A percentile compares a stretch with the other conserved stretches of the same genome.
Conservation (phyloP, 2,888 invertebrate genomes). For the Peribatodes rhomboidaria region DNA sequence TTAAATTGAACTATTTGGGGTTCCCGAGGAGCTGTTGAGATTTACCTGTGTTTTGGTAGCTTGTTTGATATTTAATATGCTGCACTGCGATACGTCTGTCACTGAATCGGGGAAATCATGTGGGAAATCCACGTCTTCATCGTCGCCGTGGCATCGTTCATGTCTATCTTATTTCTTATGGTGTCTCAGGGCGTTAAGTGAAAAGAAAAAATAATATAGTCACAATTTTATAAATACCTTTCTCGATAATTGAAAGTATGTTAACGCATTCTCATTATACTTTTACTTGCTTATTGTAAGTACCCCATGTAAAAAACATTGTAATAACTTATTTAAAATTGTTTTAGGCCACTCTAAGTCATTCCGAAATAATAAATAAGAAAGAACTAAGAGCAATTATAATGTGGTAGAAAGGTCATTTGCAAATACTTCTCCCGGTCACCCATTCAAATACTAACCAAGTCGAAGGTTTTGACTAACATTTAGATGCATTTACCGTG, state of each 20-base stretch:
- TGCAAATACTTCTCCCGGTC: no score
- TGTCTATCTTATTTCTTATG: background rate
- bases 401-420: no score
- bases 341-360: no score
- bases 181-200: background rate
- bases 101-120: conserved; percentile 7
- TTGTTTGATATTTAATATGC: conserved; percentile 25
- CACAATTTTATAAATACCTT: background rate
- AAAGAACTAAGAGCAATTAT: no score
- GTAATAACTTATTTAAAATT: no score
- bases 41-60: conserved; percentile 13
- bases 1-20: conserved; percentile 46
- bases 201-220: background rate
- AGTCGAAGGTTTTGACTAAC: no score
- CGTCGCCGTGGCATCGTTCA: background rate
- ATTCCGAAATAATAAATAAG: no score
- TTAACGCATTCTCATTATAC: no score
- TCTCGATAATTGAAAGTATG: background rate
- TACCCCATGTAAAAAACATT: no score
- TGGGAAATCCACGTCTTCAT: background rate
- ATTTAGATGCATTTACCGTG: background rate
- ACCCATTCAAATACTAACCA: no score
- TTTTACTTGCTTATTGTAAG: no score
- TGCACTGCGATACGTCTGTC: background rate
- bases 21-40: conserved; percentile 12